Conservation (phyloP, 2,113 vertebrate genomes). For the Carassius gibelio region DNA sequence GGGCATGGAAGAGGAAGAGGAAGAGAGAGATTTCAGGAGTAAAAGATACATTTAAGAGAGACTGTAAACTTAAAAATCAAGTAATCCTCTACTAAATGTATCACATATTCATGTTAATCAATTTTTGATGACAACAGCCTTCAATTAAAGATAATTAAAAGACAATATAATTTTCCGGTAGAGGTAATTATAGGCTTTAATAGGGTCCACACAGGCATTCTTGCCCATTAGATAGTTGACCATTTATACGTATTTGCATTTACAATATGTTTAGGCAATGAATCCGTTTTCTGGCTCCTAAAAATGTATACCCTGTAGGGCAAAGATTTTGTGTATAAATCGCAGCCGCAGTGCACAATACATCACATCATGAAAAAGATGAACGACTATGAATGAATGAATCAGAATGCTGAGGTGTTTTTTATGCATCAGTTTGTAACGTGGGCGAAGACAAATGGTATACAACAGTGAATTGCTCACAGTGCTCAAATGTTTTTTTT, state of each 20-base stretch:
- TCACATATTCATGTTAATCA: background rate
- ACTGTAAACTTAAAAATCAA: constrained; percentile 33
- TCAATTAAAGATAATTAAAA: background rate
- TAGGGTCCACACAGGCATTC: background rate
- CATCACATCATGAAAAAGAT: background rate
- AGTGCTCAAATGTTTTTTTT: background rate
- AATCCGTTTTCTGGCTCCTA: background rate
- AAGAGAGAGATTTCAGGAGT: constrained; percentile 66
- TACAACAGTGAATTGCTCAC: background rate
- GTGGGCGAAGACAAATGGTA: background rate
- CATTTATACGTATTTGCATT: too few relatives aligned
- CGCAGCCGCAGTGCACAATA: background rate
- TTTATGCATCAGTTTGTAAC: background rate
- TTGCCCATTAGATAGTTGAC: background rate
- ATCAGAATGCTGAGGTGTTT: background rate
- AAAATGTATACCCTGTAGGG: constrained; percentile 7
- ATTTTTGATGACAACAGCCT: background rate
- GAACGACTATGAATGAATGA: constrained; percentile 14
- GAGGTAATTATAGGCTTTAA: background rate
- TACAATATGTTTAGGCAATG: background rate
- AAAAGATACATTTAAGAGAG: constrained; percentile 53
- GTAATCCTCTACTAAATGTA: background rate
- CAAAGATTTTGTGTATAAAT: background rate
- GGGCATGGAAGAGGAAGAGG: constrained; percentile 64
- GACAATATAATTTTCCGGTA: background rate